Conservation (phyloP, 1,140 invertebrate species). For the Neodiprion fabricii region DNA sequence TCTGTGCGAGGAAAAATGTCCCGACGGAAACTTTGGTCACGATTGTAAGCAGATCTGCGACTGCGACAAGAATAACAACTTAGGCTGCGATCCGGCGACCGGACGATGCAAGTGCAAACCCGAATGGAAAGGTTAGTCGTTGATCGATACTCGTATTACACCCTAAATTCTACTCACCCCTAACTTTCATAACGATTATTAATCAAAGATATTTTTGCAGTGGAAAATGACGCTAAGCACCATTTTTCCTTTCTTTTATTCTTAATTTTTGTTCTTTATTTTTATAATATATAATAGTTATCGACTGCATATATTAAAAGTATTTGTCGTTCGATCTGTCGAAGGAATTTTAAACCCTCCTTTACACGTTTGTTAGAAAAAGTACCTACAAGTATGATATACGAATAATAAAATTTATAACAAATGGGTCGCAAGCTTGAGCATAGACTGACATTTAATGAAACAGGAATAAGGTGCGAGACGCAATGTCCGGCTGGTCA, state of each 20-base stretch:
- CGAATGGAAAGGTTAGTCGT: constrained; percentile 74
- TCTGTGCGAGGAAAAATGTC: constrained; percentile 79
- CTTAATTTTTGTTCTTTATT: not conserved
- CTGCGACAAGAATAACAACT: constrained; percentile 72
- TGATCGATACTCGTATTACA: not conserved
- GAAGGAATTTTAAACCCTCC: not conserved
- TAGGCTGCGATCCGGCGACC: constrained; percentile 79
- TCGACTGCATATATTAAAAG: not conserved
- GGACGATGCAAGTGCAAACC: constrained; percentile 85
- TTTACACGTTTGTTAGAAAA: not conserved
- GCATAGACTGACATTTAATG: constrained; percentile 14
- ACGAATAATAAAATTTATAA: too few relatives aligned
- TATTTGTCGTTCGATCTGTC: not conserved
- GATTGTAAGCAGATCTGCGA: constrained; percentile 76
- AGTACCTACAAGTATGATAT: not conserved
- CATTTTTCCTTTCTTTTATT: not conserved
- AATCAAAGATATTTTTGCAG: not conserved
- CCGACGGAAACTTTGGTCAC: constrained; percentile 72
- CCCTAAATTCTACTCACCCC: not conserved
- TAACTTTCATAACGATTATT: not conserved
- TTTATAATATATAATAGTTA: too few relatives aligned
- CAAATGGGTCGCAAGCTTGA: not conserved
- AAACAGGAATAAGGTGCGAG: constrained; percentile 72
- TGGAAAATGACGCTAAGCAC: too few relatives aligned
- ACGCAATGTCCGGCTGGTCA: constrained; percentile 79